Percentiles rank a stretch among this genome's conserved stretches.
Evolutionary conservation across 2,113 vertebrate species (phyloP).

Genomic region (Hemiprocne comata): DNA sequence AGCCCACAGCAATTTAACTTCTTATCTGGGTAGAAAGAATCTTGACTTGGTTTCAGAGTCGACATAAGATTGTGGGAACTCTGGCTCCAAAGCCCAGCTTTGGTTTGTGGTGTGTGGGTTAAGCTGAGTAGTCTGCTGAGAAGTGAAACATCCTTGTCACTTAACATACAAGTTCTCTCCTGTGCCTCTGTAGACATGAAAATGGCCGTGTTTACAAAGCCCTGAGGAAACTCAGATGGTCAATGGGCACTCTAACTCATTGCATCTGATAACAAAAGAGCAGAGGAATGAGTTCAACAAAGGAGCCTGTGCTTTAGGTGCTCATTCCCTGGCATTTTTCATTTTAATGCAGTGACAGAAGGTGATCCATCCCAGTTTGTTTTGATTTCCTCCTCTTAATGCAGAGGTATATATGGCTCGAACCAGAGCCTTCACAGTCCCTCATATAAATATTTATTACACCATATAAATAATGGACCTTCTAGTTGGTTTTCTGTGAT

Average conservation of each 20-base stretch:
- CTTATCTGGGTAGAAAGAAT: background rate
- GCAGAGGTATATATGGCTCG: background rate
- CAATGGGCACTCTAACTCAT: background rate
- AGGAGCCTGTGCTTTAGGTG: background rate
- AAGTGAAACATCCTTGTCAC: background rate
- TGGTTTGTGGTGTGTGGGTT: background rate
- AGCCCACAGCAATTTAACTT: background rate
- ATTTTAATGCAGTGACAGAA: constrained; percentile 16
- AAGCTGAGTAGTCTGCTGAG: background rate
- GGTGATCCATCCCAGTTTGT: constrained; percentile 2
- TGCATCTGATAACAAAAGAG: background rate
- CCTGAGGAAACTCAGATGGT: background rate
- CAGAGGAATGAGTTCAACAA: background rate
- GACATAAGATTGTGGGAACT: fast-evolving
- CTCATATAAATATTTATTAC: constrained; percentile 41
- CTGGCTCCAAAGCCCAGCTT: background rate
- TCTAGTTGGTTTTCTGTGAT: background rate
- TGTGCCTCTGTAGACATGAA: background rate
- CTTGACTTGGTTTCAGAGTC: background rate
- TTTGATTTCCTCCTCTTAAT: constrained; percentile 27
- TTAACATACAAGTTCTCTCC: background rate
- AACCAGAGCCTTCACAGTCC: background rate
- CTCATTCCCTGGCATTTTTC: background rate
- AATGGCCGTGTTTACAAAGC: background rate
- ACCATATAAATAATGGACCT: background rate